Base-by-base conservation (phyloP, 2,888 invertebrate genomes). In the Tanypteryx hageni region DNA sequence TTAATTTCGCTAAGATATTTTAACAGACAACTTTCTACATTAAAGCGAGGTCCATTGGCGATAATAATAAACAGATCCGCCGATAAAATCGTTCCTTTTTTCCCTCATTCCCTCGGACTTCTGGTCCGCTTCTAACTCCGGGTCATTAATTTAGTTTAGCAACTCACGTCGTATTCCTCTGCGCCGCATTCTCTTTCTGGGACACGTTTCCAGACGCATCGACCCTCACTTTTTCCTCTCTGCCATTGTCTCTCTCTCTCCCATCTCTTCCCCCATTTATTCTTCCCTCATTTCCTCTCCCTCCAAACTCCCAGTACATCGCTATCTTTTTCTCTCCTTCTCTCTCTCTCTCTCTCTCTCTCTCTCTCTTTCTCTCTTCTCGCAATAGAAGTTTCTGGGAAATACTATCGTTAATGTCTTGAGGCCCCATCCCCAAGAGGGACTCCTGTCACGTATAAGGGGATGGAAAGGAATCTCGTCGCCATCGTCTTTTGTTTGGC, bases 91-190 rank as follows among this genome's bases (percentile, higher is more conserved):
- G 44, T 76, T 4, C 68, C 68, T 68, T 68, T 68, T 68, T 10
- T 68, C 22, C 22, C 44, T 44, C 76, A 27, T 11, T 27, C 9
- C 27, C 22, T 27, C 16, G 27, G 27, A 14, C 76, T 76, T 27
- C 22, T 13, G 27, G 10, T 76, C 22, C 18, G 76, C 76, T 76
- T 22, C 76, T 27, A 27, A 76, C 44, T 76, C 76, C 76, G 27
- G 22, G 76, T 76, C 76, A 76, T 76, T 76, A 76, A 76, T 76
- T 76, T 76, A 76, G 76, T 76, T 76, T 76, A 76, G 76, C 76
- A 76, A 76, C 76, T 76, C 22, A n/a, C 22, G n/a, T 11, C 68
- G 44, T 44, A 3, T 44, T 44, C 68, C 10, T 76, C 27, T 76
- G 76, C 27, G 27, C 27, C 13, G 76, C 22, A 22, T 27, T 27